A percentile compares a stretch with the other conserved stretches of the same genome.
Evolutionary conservation across 2,888 invertebrate genomes (phyloP).

Genomic region (Caenorhabditis sp.): DNA sequence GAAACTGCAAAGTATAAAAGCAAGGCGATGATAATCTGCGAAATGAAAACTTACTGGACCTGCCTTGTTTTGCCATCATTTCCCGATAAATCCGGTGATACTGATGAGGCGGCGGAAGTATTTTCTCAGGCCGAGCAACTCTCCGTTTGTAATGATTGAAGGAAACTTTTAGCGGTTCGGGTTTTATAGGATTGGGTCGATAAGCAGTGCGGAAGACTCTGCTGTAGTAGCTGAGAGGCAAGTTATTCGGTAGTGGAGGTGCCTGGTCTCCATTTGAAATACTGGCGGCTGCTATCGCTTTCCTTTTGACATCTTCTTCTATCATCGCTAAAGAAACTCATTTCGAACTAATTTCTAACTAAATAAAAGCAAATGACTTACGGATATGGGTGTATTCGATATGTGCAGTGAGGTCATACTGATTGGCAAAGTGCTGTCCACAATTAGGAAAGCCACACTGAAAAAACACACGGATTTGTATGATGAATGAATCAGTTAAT

Average conservation of each 20-base stretch:
- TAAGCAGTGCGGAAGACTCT: conserved; percentile 68
- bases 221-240: conserved; percentile 69
- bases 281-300: conserved; percentile 1
- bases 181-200: conserved; percentile 59
- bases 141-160: conserved; percentile 67
- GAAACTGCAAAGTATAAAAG: conserved; percentile 13
- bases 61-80: conserved; percentile 31
- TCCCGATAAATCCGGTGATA: conserved; percentile 23
- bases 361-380: conserved; percentile 24
- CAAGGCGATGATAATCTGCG: neutral
- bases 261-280: conserved; percentile 18
- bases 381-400: conserved; percentile 70
- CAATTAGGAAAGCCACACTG: conserved; percentile 63
- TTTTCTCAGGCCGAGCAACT: conserved; percentile 10
- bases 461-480: conserved; percentile 4
- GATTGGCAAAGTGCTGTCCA: conserved; percentile 59
- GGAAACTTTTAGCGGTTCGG: conserved; percentile 64
- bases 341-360: neutral
- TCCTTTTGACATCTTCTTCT: conserved; percentile 62
- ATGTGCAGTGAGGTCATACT: conserved; percentile 71
- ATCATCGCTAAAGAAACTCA: conserved; percentile 47
- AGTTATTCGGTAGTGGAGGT: conserved; percentile 31
- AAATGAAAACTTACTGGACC: conserved; percentile 19
- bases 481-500: neutral
- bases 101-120: neutral